Evolutionary conservation across 2,113 vertebrate genomes (phyloP).

Genomic region (Scomber scombrus): DNA sequence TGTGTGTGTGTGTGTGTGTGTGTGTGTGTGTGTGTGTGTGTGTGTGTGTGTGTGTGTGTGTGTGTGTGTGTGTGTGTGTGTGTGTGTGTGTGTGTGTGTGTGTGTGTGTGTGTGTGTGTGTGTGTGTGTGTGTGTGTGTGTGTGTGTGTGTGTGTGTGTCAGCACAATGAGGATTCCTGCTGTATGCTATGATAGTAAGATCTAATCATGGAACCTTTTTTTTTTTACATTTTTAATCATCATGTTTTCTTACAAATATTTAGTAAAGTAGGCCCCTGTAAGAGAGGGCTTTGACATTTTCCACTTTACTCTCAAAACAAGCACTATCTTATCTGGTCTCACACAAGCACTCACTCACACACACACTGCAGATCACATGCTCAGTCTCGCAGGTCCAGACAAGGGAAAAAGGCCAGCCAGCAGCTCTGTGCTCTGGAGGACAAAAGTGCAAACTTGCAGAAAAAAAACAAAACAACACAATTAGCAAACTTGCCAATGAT

Average conservation of each 20-base stretch:
- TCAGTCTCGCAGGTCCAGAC: neutral
- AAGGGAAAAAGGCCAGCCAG: neutral
- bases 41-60: conserved; percentile 9
- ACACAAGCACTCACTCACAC: neutral
- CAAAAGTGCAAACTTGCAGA: conserved; percentile 41
- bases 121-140: conserved; percentile 13
- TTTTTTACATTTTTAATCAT: conserved; percentile 18
- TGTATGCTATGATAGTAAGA: neutral
- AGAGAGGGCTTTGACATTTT: neutral
- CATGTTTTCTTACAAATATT: neutral
- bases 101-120: conserved; percentile 20
- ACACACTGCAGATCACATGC: conserved; percentile 44
- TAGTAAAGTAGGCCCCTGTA: neutral
- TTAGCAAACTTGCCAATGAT: conserved; percentile 11
- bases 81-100: conserved; percentile 11
- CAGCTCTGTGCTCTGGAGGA: conserved; percentile 18
- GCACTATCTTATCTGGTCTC: conserved; percentile 34
- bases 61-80: conserved; percentile 15
- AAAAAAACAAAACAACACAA: neutral
- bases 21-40: neutral
- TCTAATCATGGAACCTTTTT: conserved; percentile 1
- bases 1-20: conserved; percentile 9
- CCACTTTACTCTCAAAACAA: conserved; percentile 16
- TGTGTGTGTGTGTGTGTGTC: neutral
- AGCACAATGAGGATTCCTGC: conserved; percentile 4